These are phyloP conservation scores for Chondrilla cf. caribensis DNA, from an alignment of 37 sponge, comb jelly and placozoan species.

Conservation along the genomic window DNA sequence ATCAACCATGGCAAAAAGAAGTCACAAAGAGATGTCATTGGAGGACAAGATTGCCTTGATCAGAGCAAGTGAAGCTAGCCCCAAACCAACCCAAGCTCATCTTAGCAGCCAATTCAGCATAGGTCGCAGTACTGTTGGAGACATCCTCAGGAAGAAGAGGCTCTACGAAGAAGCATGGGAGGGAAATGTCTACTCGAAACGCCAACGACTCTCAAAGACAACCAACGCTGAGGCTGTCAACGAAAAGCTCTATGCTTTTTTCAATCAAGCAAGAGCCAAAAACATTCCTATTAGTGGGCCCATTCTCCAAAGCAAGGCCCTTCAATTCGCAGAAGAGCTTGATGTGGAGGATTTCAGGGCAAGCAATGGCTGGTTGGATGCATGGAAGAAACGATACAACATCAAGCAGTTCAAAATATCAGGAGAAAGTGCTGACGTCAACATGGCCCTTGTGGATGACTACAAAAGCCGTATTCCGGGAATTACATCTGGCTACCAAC, in stretches of 20 bases:
- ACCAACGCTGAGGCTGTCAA: not conserved
- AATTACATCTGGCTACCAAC: not conserved
- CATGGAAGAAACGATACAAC: not conserved
- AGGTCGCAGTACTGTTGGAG: not conserved
- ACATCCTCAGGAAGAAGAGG: not conserved
- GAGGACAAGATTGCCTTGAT: too few relatives aligned
- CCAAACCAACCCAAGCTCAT: too few relatives aligned
- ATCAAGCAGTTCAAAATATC: too few relatives aligned
- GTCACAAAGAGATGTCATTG: too few relatives aligned
- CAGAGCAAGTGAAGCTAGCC: too few relatives aligned
- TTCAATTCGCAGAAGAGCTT: not conserved
- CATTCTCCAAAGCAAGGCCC: not conserved
- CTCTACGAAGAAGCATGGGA: too few relatives aligned
- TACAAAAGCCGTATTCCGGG: not conserved
- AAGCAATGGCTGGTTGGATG: not conserved
- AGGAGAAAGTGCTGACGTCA: not conserved
- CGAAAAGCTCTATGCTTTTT: not conserved
- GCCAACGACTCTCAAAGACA: not conserved
- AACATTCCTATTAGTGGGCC: not conserved
- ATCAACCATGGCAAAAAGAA: too few relatives aligned
- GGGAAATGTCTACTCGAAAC: not conserved
- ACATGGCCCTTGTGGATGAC: too few relatives aligned
- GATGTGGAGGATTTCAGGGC: not conserved
- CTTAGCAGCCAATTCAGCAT: too few relatives aligned
- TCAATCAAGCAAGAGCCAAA: not conserved